Conservation (phyloP, 37 sponge, comb jelly and placozoan genomes). For the Beroe forskalii region DNA sequence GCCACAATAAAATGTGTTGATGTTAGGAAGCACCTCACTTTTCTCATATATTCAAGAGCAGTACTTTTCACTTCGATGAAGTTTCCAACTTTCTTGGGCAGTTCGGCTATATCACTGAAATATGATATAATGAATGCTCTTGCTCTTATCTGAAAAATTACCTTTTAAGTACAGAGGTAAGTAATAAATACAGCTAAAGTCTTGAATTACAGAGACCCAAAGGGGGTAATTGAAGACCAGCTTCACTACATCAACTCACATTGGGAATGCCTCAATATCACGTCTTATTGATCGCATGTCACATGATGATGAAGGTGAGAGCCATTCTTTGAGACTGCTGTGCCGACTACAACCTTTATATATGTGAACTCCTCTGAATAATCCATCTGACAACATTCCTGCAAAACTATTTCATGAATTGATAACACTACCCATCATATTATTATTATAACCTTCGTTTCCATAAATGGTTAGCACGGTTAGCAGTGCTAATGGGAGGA, state of each 20-base stretch:
- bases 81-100: conserved; percentile 46
- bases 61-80: conserved; percentile 52
- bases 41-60: conserved; percentile 29
- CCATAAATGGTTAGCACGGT: too few species aligned
- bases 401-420: too few species aligned
- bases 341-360: conserved; percentile 60
- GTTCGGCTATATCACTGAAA: conserved; percentile 48
- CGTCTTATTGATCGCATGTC: conserved; percentile 47
- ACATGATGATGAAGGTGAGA: conserved; percentile 67
- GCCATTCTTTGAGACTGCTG: conserved; percentile 67
- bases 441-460: too few species aligned
- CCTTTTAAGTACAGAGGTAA: too few species aligned
- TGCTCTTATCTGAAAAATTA: too few species aligned
- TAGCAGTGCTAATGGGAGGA: too few species aligned
- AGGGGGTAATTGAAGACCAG: too few species aligned
- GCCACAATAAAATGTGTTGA: conserved; percentile 65
- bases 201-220: too few species aligned
- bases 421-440: too few species aligned
- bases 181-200: too few species aligned
- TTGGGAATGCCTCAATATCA: conserved; percentile 25
- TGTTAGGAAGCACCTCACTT: conserved; percentile 29
- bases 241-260: conserved; percentile 12
- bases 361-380: conserved; percentile 49
- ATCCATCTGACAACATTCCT: conserved; percentile 58
- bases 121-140: too few species aligned